Base-by-base conservation (phyloP, 2,797 vertebrate species). In the Poecile montanus region DNA sequence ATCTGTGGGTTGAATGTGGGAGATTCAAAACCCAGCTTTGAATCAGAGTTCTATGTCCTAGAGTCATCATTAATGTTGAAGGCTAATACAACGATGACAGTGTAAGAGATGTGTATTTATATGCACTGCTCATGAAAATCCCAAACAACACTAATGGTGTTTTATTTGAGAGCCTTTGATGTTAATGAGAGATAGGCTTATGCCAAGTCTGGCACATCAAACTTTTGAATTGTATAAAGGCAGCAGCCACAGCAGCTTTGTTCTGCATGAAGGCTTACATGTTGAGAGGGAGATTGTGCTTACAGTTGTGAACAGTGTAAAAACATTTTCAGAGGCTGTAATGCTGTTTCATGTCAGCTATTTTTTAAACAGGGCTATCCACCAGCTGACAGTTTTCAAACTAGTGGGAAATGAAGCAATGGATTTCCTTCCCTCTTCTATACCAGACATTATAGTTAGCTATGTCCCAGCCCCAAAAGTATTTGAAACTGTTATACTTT, bases 161-260 rank as follows among this genome's bases (percentile, higher is more conserved):
- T 96, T 96, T 94, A 94, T 87, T 89, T 93, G 85, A 84, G 63
- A 82, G 82, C 38, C 96, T 97, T 97, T 97, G 96, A 97, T 95
- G 94, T 95, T 89, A 91, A 73, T 67, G 91, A 82, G 45, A 95
- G 89, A 96, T 83, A 93, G 89, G 63, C 63, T 95, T 65, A 71
- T 60, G 87, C 96, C 91, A 96, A 96, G 92, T 94, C 93, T 92
- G 82, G 40, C 85, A 94, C 85, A 89, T 95, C 63, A 94, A 85
- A 89, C 27, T 88, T 84, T 76, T 95, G 79, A 93, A 75, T 44
- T 92, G 89, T 73, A 89, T 92, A 93, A 95, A 95, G 40, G 70
- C 82, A 76, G 57, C 87, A 93, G 92, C 96, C 91, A 91, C 85
- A 84, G 84, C 58, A 70, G 82, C 89, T 95, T 96, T 96, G 93